A percentile compares a stretch with the other conserved stretches of the same genome.
Evolutionary conservation across 2,113 vertebrate genomes (phyloP).

Genomic region (Channa maculata): DNA sequence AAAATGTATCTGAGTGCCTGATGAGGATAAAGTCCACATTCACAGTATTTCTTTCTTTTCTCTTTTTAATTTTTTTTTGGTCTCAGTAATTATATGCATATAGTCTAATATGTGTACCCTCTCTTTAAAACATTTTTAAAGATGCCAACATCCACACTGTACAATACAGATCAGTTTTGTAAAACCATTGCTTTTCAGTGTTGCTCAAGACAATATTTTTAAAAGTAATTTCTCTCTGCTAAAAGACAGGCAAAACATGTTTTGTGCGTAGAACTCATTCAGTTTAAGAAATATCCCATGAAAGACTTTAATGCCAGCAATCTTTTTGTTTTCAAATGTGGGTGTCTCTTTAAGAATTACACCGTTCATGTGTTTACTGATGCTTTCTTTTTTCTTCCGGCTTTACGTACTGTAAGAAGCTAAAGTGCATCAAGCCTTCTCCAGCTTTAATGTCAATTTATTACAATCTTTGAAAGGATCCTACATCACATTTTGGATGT

Average conservation of each 20-base stretch:
- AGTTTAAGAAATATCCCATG: neutral
- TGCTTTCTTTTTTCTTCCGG: neutral
- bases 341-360: slow-evolving; percentile 22
- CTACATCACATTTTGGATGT: slow-evolving; percentile 38
- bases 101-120: slow-evolving; percentile 34
- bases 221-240: neutral
- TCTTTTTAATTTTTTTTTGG: slow-evolving; percentile 17
- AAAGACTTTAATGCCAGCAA: slow-evolving; percentile 33
- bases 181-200: slow-evolving; percentile 32
- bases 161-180: slow-evolving; percentile 30
- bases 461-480: neutral
- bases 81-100: slow-evolving; percentile 19
- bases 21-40: slow-evolving; percentile 58
- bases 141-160: slow-evolving; percentile 28
- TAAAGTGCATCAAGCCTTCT: slow-evolving; percentile 10
- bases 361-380: neutral
- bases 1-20: slow-evolving; percentile 72
- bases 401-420: slow-evolving; percentile 15
- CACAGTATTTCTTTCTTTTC: slow-evolving; percentile 49
- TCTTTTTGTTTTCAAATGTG: slow-evolving; percentile 43
- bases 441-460: slow-evolving; percentile 38
- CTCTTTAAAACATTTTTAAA: slow-evolving; percentile 28
- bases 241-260: neutral
- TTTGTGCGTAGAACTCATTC: neutral
- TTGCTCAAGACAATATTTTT: slow-evolving; percentile 31